A percentile compares a stretch with the other conserved stretches of the same genome.
Evolutionary conservation across 2,888 invertebrate genomes (phyloP).

Genomic region (Polyommatus icarus): DNA sequence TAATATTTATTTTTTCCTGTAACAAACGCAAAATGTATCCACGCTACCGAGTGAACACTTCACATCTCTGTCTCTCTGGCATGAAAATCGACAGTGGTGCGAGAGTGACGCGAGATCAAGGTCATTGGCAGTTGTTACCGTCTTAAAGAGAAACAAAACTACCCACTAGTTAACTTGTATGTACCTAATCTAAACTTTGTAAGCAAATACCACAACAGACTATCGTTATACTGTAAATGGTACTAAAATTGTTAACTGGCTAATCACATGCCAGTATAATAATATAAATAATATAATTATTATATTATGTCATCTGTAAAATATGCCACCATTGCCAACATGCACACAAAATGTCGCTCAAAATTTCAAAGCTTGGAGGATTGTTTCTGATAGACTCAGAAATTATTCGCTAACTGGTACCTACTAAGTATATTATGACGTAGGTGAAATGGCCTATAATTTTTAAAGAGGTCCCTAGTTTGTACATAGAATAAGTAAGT

Average conservation of each 20-base stretch:
- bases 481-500: not conserved
- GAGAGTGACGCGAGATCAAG: no score
- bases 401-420: conserved; percentile 14
- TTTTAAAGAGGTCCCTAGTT: not conserved
- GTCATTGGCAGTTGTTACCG: no score
- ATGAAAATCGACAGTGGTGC: no score
- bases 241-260: not conserved
- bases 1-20: no score
- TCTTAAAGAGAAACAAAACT: not conserved
- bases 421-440: not conserved
- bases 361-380: not conserved
- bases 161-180: not conserved
- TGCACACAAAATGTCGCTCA: conserved; percentile 23
- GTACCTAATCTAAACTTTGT: not conserved
- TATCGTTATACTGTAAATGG: not conserved
- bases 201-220: not conserved
- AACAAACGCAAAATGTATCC: no score
- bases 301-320: not conserved
- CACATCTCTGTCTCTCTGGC: no score
- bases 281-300: not conserved
- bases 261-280: not conserved
- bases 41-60: no score
- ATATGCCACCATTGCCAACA: not conserved
- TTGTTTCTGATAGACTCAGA: conserved; percentile 1
- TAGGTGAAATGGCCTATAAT: conserved; percentile 24